Conservation (phyloP, 2,888 invertebrate genomes). For the Hemaris fuciformis region DNA sequence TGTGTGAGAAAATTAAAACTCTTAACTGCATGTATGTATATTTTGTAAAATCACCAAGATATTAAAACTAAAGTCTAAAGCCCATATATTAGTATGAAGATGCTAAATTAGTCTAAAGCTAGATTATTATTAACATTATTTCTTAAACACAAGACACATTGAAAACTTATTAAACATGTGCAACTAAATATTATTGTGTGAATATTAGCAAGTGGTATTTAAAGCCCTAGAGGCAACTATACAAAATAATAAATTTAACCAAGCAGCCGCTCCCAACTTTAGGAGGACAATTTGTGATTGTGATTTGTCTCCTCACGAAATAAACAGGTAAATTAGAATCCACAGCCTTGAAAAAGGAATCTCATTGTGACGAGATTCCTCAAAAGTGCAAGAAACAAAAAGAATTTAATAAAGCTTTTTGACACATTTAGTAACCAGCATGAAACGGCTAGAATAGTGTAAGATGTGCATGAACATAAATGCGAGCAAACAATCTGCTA, state of each 20-base stretch:
- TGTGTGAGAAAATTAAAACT: too few relatives aligned
- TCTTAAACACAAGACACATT: background rate
- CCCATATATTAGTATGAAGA: too few relatives aligned
- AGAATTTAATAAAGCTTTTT: background rate
- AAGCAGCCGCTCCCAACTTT: background rate
- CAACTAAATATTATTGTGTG: background rate
- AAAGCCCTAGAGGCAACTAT: background rate
- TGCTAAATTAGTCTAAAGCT: too few relatives aligned
- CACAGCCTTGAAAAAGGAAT: background rate
- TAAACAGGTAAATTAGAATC: background rate
- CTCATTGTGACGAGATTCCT: background rate
- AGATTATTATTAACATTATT: too few relatives aligned
- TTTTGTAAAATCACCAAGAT: too few relatives aligned
- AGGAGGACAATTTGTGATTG: too few relatives aligned
- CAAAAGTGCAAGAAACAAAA: background rate
- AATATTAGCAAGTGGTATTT: background rate
- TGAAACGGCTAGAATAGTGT: background rate
- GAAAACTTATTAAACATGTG: background rate
- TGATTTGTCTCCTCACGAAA: too few relatives aligned
- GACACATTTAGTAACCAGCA: background rate
- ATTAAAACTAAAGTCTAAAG: too few relatives aligned
- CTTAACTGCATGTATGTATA: too few relatives aligned
- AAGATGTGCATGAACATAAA: conserved; percentile 6
- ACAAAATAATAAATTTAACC: background rate
- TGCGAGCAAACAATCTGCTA: conserved; percentile 14